Conservation (phyloP, 2,888 invertebrate species). For the Agrochola lota region DNA sequence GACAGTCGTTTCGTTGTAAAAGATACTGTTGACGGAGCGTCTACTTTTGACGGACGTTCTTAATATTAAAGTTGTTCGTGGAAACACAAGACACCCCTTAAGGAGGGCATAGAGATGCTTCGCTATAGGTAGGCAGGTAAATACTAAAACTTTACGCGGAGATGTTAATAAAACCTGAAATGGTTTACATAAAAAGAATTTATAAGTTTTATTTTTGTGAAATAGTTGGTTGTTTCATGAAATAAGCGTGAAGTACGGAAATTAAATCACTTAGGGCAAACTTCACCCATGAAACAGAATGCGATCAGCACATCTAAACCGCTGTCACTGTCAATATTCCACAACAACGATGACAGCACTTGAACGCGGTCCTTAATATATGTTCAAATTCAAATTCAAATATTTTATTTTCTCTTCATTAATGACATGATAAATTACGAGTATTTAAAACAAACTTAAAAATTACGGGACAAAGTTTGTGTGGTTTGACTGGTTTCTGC, state of each 20-base stretch:
- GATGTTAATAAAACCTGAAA: conserved; percentile 34
- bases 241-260: background rate
- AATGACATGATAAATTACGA: no score
- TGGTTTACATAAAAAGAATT: conserved; percentile 24
- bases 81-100: conserved; percentile 46
- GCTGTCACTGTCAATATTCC: background rate
- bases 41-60: conserved; percentile 59
- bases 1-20: conserved; percentile 29
- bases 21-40: conserved; percentile 40
- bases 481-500: no score
- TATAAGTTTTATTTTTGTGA: background rate
- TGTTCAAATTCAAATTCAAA: no score
- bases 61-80: conserved; percentile 62
- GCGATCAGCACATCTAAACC: background rate
- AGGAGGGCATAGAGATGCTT: conserved; percentile 55
- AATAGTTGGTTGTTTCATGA: conserved; percentile 10
- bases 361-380: no score
- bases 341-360: background rate
- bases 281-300: background rate
- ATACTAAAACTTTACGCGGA: conserved; percentile 37
- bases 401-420: no score
- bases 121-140: conserved; percentile 44
- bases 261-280: background rate
- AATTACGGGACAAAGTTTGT: no score
- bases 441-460: no score